These are phyloP conservation scores for Poeciliopsis infans DNA, from an alignment of 2,797 vertebrate genomes.

Conservation along the genomic window DNA sequence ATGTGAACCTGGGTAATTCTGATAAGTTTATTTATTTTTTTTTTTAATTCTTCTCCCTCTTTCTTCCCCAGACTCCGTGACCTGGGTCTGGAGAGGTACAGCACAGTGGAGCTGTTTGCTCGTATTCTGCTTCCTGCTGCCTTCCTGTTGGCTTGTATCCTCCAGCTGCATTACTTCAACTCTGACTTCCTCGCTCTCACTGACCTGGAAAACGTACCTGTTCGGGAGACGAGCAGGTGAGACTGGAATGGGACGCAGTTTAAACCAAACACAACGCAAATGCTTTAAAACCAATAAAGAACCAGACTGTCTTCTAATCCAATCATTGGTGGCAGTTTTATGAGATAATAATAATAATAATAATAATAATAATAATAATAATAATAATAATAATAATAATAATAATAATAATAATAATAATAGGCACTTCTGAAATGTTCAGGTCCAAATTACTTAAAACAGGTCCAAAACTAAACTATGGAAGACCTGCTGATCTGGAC, in stretches of 20 bases:
- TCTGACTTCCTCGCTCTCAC: conserved; percentile 82
- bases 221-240: conserved; percentile 72
- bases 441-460: not conserved
- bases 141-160: conserved; percentile 83
- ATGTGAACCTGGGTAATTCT: not conserved
- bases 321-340: not conserved
- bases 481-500: not conserved
- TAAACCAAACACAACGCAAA: not conserved
- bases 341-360: not conserved
- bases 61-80: conserved; percentile 74
- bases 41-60: too few species aligned
- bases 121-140: conserved; percentile 79
- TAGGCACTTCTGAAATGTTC: not conserved
- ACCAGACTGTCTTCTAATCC: not conserved
- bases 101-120: conserved; percentile 78
- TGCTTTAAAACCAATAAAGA: not conserved
- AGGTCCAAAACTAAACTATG: not conserved
- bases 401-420: not conserved
- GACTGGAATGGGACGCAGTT: not conserved
- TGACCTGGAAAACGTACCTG: conserved; percentile 75
- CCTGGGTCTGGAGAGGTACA: conserved; percentile 79
- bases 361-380: not conserved
- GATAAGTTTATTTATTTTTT: too few species aligned
- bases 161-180: conserved; percentile 85
- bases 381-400: too few species aligned